Conservation (phyloP, 2,797 vertebrate species). For the Artibeus lituratus region DNA sequence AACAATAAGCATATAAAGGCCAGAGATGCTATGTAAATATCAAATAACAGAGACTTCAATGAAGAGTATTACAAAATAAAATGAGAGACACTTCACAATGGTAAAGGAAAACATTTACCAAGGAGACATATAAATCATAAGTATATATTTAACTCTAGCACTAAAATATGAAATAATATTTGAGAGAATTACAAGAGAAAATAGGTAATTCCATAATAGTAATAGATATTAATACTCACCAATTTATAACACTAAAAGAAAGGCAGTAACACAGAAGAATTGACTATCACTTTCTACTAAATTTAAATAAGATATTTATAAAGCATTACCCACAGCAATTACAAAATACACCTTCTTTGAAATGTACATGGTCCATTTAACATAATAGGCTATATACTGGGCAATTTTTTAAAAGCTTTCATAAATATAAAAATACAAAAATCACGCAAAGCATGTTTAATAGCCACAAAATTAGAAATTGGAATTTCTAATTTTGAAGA, state of each 20-base stretch:
- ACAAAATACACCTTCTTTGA: background rate
- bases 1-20: background rate
- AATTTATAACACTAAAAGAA: background rate
- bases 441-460: background rate
- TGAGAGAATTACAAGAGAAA: background rate
- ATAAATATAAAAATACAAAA: background rate
- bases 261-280: background rate
- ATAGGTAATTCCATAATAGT: background rate
- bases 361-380: background rate
- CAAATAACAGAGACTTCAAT: background rate
- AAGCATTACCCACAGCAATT: background rate
- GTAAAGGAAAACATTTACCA: background rate
- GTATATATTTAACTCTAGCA: background rate
- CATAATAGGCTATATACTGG: background rate
- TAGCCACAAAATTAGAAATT: background rate
- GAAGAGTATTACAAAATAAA: background rate
- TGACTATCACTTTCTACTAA: background rate
- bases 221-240: background rate
- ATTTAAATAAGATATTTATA: background rate
- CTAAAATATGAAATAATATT: background rate
- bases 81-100: background rate
- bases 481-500: background rate
- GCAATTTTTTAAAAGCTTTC: background rate
- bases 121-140: too few relatives aligned
- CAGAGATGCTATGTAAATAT: background rate